Percentiles rank a stretch among this genome's conserved stretches.
Conservation (phyloP, 2,888 invertebrate species). For the Noctua fimbriata region DNA sequence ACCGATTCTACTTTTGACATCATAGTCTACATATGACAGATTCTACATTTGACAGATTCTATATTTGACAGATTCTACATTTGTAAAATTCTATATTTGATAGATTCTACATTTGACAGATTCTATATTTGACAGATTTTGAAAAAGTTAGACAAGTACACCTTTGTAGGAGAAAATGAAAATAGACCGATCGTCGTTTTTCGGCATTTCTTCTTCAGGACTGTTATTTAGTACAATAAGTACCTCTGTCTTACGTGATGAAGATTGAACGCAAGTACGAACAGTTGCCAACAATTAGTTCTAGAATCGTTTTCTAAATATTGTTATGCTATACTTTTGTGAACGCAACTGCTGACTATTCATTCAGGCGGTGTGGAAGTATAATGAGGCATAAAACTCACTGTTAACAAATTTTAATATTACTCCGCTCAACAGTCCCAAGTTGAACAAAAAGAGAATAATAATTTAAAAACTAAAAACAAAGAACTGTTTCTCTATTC, state of each 20-base stretch:
- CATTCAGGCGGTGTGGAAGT: not conserved
- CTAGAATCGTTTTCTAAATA: slow-evolving; percentile 6
- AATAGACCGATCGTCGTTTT: not conserved
- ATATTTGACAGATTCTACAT: too few species aligned
- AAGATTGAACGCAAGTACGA: slow-evolving; percentile 1
- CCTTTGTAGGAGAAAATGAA: not conserved
- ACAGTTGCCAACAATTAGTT: not conserved
- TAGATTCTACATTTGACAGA: too few species aligned
- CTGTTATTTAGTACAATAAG: not conserved
- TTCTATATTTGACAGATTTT: too few species aligned
- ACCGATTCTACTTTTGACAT: too few species aligned
- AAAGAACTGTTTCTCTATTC: slow-evolving; percentile 14
- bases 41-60: too few species aligned
- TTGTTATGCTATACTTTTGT: not conserved
- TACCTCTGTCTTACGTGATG: not conserved
- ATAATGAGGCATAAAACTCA: slow-evolving; percentile 31
- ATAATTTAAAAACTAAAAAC: slow-evolving; percentile 30
- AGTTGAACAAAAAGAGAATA: slow-evolving; percentile 26
- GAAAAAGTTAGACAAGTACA: too few species aligned
- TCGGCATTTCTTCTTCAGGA: not conserved
- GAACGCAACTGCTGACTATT: slow-evolving; percentile 2
- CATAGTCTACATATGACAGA: too few species aligned
- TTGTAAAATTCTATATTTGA: too few species aligned
- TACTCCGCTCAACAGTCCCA: slow-evolving; percentile 12
- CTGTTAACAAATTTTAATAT: slow-evolving; percentile 28